Percentiles rank a stretch among this genome's conserved stretches.
Conservation (phyloP, 2,888 invertebrate species). For the Lymantria monacha region DNA sequence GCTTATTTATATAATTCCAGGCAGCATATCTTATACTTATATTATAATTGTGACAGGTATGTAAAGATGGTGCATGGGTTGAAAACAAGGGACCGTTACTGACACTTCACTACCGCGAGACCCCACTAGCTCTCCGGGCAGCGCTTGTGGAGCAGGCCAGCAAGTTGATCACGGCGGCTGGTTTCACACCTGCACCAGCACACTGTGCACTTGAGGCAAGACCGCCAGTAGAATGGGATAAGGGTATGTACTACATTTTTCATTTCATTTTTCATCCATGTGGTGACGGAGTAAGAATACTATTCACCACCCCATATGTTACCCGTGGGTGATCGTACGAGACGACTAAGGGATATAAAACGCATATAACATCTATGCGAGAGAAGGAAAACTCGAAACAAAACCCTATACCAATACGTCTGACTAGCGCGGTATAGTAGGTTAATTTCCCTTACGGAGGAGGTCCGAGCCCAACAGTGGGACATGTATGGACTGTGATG, state of each 20-base stretch:
- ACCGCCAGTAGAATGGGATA: slow-evolving; percentile 96
- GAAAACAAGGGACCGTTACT: slow-evolving; percentile 94
- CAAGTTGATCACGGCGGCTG: slow-evolving; percentile 87
- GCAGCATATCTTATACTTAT: not conserved
- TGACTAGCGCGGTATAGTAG: too few species aligned
- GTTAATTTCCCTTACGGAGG: too few species aligned
- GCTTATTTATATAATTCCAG: not conserved
- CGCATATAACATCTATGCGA: too few species aligned
- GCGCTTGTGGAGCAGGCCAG: slow-evolving; percentile 88
- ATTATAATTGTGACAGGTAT: slow-evolving; percentile 80
- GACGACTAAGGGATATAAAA: too few species aligned
- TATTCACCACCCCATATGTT: too few species aligned
- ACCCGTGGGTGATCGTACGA: too few species aligned
- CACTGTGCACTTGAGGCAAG: slow-evolving; percentile 95
- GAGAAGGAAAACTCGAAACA: too few species aligned
- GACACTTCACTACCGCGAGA: slow-evolving; percentile 94
- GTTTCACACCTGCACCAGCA: slow-evolving; percentile 90
- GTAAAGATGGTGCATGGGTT: slow-evolving; percentile 94
- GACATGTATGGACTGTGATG: too few species aligned
- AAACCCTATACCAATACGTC: too few species aligned
- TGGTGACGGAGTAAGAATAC: too few species aligned
- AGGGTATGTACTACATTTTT: slow-evolving; percentile 73
- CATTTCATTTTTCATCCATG: too few species aligned
- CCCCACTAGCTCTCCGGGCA: slow-evolving; percentile 86
- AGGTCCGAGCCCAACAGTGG: too few species aligned